Conservation (phyloP, 2,888 invertebrate genomes). For the Campopleginae sp. region DNA sequence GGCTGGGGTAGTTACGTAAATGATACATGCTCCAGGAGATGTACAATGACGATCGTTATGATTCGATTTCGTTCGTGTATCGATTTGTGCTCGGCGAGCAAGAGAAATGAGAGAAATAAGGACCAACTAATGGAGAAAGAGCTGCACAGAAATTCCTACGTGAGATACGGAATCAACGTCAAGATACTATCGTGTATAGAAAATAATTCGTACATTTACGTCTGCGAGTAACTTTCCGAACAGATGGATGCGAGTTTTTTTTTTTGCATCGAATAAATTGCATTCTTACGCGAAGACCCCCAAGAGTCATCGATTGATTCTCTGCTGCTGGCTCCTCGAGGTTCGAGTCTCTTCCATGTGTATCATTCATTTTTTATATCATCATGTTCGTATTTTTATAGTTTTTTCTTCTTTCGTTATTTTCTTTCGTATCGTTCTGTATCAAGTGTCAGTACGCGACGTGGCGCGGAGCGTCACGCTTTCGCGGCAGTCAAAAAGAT, state of each 20-base stretch:
- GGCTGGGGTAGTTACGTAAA: slow-evolving; percentile 35
- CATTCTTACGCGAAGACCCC: slow-evolving; percentile 57
- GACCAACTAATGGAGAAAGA: slow-evolving; percentile 48
- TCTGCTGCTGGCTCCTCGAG: slow-evolving; percentile 30
- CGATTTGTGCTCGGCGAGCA: slow-evolving; percentile 48
- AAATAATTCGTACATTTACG: slow-evolving; percentile 13
- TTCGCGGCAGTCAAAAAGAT: slow-evolving; percentile 10
- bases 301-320: slow-evolving; percentile 36
- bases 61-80: slow-evolving; percentile 62
- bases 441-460: slow-evolving; percentile 62
- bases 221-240: slow-evolving; percentile 35
- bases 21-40: slow-evolving; percentile 51
- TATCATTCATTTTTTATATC: slow-evolving; percentile 43
- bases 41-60: slow-evolving; percentile 66
- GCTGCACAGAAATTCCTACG: slow-evolving; percentile 57
- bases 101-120: slow-evolving; percentile 39
- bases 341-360: slow-evolving; percentile 37
- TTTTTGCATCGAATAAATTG: slow-evolving; percentile 69
- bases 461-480: slow-evolving; percentile 65
- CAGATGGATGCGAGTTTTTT: slow-evolving; percentile 34
- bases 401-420: not conserved
- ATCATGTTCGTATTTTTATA: slow-evolving; percentile 53
- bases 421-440: slow-evolving; percentile 38
- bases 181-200: slow-evolving; percentile 1
- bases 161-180: slow-evolving; percentile 61